Conservation (phyloP, 1,140 invertebrate genomes). For the Drosophila jambulina region DNA sequence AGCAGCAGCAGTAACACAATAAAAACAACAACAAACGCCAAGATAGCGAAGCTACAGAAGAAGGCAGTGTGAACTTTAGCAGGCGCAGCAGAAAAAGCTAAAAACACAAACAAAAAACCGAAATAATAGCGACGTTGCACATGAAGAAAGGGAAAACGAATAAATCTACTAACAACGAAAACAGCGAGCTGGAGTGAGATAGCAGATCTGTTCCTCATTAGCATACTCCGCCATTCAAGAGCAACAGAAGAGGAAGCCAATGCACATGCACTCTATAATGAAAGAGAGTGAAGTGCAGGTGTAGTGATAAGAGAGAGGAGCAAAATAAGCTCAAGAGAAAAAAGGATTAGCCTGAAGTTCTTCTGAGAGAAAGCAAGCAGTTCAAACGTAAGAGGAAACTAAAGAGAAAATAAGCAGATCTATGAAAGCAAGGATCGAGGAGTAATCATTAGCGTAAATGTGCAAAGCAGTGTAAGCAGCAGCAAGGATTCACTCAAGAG, state of each 20-base stretch:
- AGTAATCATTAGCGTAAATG: background rate
- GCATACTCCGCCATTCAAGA: constrained; percentile 2
- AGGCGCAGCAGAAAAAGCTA: constrained; percentile 25
- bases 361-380: background rate
- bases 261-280: constrained; percentile 33
- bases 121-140: constrained; percentile 25
- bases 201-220: constrained; percentile 9
- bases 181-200: constrained; percentile 4
- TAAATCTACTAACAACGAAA: constrained; percentile 48
- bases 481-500: background rate
- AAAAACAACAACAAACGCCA: constrained; percentile 13
- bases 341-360: background rate
- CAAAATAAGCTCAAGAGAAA: background rate
- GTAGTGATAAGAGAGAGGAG: background rate
- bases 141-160: constrained; percentile 44
- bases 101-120: constrained; percentile 27
- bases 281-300: constrained; percentile 1
- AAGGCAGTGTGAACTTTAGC: constrained; percentile 43
- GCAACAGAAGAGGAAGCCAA: constrained; percentile 20
- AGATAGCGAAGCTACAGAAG: constrained; percentile 11
- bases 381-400: background rate
- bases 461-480: background rate
- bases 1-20: constrained; percentile 20
- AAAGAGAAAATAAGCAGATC: background rate
- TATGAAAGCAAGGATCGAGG: background rate